Base-by-base conservation (phyloP, 2,888 invertebrate species). In the Byasa hedistus region DNA sequence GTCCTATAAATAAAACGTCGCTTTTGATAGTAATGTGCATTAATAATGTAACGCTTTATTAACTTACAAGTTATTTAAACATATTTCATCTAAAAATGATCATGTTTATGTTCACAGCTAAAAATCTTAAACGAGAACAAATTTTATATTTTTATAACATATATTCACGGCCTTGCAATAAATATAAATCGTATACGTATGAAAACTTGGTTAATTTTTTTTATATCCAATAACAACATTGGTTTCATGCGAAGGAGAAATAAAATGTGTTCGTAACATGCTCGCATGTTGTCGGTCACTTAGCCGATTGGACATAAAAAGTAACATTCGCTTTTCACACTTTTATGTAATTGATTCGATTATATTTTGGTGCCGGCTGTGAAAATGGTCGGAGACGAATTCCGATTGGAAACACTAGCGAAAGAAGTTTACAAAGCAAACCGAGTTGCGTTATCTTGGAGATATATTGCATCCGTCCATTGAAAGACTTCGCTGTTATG, bases 291-390 rank as follows among this genome's bases (percentile, higher is more conserved):
- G 21, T 60, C 32, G 15, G n/a, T 19, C 57, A 64, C 24, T 66
- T 58, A 52, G 51, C 52, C 44, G n/a, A 63, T 67, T 60, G 64
- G n/a, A 51, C 12, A 64, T 67, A 64, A 67, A 66, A 67, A 60
- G 56, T 60, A 59, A 62, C 60, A 60, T 63, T 60, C 67, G 56
- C 24, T 63, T 60, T 64, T 67, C 67, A 64, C 67, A 64, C 67
- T 60, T 67, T 64, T 64, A 60, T 59, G 56, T 63, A 67, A 67
- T 64, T 64, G 60, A 60, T 57, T 59, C 62, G 24, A 66, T 63
- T 60, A 57, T 55, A 39, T 48, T 67, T 62, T 48, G 22, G 24
- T 27, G 54, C 54, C 27, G 57, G 1, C 15, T 56, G 56, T 65
- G 27, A 51, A 58, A 64, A 59, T 64, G 57, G 5, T 1, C 36